Evolutionary conservation across 2,888 invertebrate genomes (phyloP), one percentile per base, ranked within the genome.

Genomic region (Fragum whitleyi): DNA sequence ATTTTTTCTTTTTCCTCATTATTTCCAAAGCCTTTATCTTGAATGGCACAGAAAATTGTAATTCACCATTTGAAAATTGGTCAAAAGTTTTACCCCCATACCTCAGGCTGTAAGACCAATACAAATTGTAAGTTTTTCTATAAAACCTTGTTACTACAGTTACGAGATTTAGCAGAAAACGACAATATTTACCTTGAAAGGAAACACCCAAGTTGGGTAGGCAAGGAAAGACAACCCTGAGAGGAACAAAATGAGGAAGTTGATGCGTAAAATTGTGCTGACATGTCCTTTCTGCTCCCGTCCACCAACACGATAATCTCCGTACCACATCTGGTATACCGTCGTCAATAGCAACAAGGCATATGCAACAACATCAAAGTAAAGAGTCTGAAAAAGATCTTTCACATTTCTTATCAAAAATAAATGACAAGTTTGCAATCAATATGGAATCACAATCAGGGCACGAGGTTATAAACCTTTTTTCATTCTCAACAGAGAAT

Each of bases 231-330:
- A 26, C 28, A 89, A 39, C 3, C 87, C 88, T 7, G 69, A n/a
- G 16, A 86, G 51, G 55, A 89, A 87, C 0, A 78, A 28, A 6
- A 87, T n/a, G 7, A 89, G 82, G 74, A 88, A 89, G 59, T 82
- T 70, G 53, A 88, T 42, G 19, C 88, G 70, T 19, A 81, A 65
- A 7, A 89, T 59, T 6, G 81, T 78, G 61, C 86, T 86, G 72
- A 89, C 74, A 11, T 76, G 72, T 14, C 85, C 88, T 65, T 80
- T 86, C 72, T 81, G 81, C 79, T 89, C 89, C 21, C 88, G 61
- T 3, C 87, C 81, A 19, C 89, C 89, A 21, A 89, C 83, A 36
- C 74, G 72, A 29, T 85, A 85, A 9, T 53, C 75, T 0, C 82
- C 85, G 21, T 77, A 29, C 80, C 78, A 80, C 47, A 85, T 69